A percentile compares a stretch with the other conserved stretches of the same genome.
phyloP scores from a whole-genome alignment of 2,888 invertebrate genomes.

The Nemoura dubitans region DNA sequence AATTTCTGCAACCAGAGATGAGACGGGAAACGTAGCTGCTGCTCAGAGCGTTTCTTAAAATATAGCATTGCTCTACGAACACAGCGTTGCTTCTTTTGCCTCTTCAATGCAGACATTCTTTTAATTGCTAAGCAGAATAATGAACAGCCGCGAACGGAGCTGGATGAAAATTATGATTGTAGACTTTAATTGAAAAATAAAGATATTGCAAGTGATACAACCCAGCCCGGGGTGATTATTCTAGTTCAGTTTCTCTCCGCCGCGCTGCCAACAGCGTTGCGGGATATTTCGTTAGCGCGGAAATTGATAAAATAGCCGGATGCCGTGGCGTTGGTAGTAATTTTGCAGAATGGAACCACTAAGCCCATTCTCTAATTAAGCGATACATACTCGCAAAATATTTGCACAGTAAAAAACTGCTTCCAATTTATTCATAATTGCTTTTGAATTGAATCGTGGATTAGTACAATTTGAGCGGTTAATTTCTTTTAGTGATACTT shows the following conservation, averaged over 20 bases:
- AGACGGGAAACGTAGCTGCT: too few relatives aligned
- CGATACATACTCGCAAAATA: too few relatives aligned
- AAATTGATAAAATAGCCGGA: not conserved
- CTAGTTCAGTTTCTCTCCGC: not conserved
- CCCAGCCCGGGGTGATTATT: not conserved
- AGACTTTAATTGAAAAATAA: constrained; percentile 3
- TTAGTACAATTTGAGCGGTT: too few relatives aligned
- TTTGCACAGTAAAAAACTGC: too few relatives aligned
- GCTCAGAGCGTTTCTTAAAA: too few relatives aligned
- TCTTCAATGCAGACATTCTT: not conserved
- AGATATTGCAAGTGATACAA: not conserved
- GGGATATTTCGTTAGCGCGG: not conserved
- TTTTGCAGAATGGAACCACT: not conserved
- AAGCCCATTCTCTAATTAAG: not conserved
- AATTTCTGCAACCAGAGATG: too few relatives aligned
- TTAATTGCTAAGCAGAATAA: not conserved
- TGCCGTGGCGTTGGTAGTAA: not conserved
- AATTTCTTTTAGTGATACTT: not conserved
- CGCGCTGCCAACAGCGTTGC: not conserved
- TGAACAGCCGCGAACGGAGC: not conserved
- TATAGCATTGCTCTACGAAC: too few relatives aligned
- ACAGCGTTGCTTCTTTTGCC: not conserved
- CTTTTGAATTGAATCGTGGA: too few relatives aligned
- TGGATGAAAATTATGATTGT: not conserved
- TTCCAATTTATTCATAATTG: too few relatives aligned